A percentile compares a stretch with the other conserved stretches of the same genome.
phyloP scores from a whole-genome alignment of 92 coral and sea anemone genomes.

The Epizoanthus ramosus region DNA sequence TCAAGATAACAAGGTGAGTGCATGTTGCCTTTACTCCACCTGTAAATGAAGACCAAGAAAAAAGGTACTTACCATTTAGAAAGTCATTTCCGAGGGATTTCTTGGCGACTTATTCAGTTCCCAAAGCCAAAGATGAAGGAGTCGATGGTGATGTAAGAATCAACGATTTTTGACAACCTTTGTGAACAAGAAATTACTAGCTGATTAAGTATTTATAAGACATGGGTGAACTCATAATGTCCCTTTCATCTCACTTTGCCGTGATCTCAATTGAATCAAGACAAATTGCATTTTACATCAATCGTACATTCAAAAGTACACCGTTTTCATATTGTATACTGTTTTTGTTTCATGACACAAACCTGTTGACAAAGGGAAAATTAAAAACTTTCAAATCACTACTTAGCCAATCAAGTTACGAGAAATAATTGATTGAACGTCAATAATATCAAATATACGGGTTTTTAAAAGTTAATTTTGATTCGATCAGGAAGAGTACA shows the following conservation, averaged over 20 bases:
- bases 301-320: background rate
- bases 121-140: slow-evolving; percentile 35
- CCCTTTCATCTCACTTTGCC: background rate
- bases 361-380: slow-evolving; percentile 3
- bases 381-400: background rate
- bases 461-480: background rate
- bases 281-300: background rate
- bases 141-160: slow-evolving; percentile 66
- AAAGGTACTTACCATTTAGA: slow-evolving; percentile 15
- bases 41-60: too few species aligned
- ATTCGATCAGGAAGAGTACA: too few species aligned
- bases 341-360: background rate
- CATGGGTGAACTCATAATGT: slow-evolving; percentile 1
- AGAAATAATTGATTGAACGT: background rate
- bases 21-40: background rate
- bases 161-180: slow-evolving; percentile 51
- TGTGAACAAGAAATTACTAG: slow-evolving; percentile 39
- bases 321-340: background rate
- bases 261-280: background rate
- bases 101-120: slow-evolving; percentile 14
- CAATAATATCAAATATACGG: background rate
- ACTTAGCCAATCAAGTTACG: slow-evolving; percentile 4
- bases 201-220: slow-evolving; percentile 58
- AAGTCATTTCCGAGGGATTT: slow-evolving; percentile 32
- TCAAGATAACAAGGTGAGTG: background rate